These are phyloP conservation scores for Amphiprion clarkii DNA, from an alignment of 2,797 vertebrate genomes.

Conservation along the genomic window DNA sequence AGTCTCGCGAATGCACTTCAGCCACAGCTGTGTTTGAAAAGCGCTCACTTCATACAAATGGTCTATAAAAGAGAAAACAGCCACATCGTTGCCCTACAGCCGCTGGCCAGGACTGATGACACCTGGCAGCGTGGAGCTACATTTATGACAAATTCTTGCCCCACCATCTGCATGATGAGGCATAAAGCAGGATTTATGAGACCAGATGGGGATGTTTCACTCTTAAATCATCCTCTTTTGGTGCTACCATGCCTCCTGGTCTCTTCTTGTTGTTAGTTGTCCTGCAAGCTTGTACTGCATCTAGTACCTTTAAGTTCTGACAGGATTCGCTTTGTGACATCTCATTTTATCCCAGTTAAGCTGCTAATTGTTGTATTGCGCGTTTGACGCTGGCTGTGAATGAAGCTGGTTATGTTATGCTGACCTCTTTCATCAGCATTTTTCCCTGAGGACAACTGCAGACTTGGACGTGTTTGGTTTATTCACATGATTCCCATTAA, in stretches of 20 bases:
- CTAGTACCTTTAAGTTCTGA: conserved; percentile 30
- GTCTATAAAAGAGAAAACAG: conserved; percentile 48
- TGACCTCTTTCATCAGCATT: conserved; percentile 41
- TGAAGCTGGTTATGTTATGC: conserved; percentile 28
- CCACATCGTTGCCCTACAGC: conserved; percentile 31
- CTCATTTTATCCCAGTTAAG: conserved; percentile 24
- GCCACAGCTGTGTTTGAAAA: conserved; percentile 46
- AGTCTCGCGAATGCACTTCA: conserved; percentile 38
- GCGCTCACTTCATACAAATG: conserved; percentile 49
- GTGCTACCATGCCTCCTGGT: conserved; percentile 17
- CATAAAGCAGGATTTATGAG: conserved; percentile 69
- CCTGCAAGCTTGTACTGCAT: background rate
- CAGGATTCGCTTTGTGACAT: conserved; percentile 14
- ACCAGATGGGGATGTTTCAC: conserved; percentile 59
- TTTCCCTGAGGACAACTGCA: conserved; percentile 22
- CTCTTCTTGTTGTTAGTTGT: conserved; percentile 23
- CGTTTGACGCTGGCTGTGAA: conserved; percentile 28
- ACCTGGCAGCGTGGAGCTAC: conserved; percentile 57
- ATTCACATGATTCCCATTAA: conserved; percentile 25
- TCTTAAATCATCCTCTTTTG: conserved; percentile 62
- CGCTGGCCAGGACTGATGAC: conserved; percentile 53
- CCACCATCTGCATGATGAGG: conserved; percentile 65
- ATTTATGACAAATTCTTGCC: conserved; percentile 60
- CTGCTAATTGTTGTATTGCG: conserved; percentile 31
- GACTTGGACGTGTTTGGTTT: conserved; percentile 28